phyloP scores from a whole-genome alignment of 2,113 vertebrate species.

The Struthio camelus region DNA sequence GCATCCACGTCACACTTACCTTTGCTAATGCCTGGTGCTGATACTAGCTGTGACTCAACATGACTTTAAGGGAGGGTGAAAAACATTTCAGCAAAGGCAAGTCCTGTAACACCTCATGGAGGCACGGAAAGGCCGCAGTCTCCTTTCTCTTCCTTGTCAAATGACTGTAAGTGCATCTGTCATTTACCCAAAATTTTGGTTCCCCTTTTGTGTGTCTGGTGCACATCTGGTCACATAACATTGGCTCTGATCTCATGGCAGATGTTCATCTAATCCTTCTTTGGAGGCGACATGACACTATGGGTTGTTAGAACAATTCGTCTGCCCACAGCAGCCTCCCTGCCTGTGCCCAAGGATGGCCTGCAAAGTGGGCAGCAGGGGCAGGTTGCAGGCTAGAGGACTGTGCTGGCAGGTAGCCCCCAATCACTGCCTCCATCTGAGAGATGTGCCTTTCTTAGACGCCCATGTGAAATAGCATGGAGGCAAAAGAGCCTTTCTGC shows the following conservation, averaged over 20 bases:
- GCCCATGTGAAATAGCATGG: neutral
- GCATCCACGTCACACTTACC: neutral
- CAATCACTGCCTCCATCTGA: neutral
- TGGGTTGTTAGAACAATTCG: neutral
- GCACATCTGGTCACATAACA: neutral
- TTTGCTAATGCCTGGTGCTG: neutral
- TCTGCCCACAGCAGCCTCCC: neutral
- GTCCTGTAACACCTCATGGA: neutral
- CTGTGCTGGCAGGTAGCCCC: neutral
- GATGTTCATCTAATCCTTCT: too few species aligned
- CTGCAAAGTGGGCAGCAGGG: neutral
- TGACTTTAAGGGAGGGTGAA: neutral
- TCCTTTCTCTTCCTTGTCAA: neutral
- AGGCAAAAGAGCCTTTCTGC: neutral
- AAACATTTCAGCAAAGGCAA: neutral
- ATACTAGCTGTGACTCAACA: neutral
- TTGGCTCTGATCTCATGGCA: too few species aligned
- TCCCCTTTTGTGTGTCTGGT: rapidly evolving
- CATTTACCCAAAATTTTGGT: neutral
- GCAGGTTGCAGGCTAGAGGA: neutral
- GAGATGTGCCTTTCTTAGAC: neutral
- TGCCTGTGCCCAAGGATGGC: neutral
- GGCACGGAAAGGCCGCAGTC: neutral
- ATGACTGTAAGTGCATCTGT: neutral
- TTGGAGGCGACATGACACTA: rapidly evolving